These are phyloP conservation scores for Xestia xanthographa DNA, from an alignment of 2,888 invertebrate genomes.

Conservation along the genomic window DNA sequence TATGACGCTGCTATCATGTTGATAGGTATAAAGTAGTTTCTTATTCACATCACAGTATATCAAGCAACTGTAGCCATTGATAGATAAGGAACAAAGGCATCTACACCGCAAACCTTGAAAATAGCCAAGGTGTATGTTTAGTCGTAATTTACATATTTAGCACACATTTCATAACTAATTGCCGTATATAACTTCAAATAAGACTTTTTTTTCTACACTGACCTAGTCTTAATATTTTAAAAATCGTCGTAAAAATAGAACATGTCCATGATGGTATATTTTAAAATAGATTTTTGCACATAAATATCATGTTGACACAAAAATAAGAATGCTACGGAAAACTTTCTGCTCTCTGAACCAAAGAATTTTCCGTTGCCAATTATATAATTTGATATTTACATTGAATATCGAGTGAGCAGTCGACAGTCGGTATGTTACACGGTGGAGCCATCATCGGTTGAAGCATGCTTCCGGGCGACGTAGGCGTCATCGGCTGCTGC, in stretches of 20 bases:
- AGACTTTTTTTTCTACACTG: not conserved
- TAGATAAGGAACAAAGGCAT: constrained; percentile 44
- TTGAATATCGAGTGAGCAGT: constrained; percentile 88
- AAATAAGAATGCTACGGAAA: constrained; percentile 16
- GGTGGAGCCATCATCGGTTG: constrained; percentile 75
- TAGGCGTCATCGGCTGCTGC: constrained; percentile 82
- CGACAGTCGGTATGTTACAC: constrained; percentile 80
- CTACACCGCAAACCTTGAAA: constrained; percentile 55
- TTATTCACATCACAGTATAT: constrained; percentile 26
- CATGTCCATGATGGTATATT: not conserved
- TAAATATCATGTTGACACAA: not conserved
- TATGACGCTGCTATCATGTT: constrained; percentile 17
- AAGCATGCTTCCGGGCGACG: constrained; percentile 65
- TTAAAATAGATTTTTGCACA: constrained; percentile 11
- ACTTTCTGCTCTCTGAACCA: constrained; percentile 10
- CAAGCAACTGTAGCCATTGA: constrained; percentile 28
- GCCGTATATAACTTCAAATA: constrained; percentile 19
- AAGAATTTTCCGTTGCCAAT: constrained; percentile 26
- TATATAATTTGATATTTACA: constrained; percentile 79
- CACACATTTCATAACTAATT: constrained; percentile 39
- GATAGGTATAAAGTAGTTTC: constrained; percentile 33
- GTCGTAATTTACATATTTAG: constrained; percentile 53
- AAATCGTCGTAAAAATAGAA: constrained; percentile 22
- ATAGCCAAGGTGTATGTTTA: constrained; percentile 43
- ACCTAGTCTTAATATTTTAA: constrained; percentile 4